Conservation (phyloP, 2,888 invertebrate species). For the Perizoma affinitatum region DNA sequence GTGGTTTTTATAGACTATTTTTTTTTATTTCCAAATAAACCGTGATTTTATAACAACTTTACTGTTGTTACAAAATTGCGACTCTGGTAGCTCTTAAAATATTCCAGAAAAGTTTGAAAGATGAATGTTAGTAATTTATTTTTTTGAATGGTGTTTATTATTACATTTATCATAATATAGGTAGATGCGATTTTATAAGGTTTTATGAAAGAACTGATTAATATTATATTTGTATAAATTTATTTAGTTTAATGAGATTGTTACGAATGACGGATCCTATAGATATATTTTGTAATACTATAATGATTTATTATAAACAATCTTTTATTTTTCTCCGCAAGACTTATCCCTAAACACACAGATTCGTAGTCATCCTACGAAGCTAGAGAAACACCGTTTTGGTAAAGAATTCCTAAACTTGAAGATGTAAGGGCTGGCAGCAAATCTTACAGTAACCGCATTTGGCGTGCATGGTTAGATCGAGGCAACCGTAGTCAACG, state of each 20-base stretch:
- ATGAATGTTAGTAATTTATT: constrained; percentile 58
- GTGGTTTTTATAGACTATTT: background rate
- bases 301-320: constrained; percentile 26
- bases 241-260: constrained; percentile 43
- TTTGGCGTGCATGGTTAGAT: too few relatives aligned
- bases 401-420: too few relatives aligned
- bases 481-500: too few relatives aligned
- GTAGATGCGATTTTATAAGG: constrained; percentile 12
- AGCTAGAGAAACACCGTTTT: too few relatives aligned
- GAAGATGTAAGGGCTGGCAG: too few relatives aligned
- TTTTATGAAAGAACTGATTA: constrained; percentile 63
- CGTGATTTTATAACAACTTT: constrained; percentile 5
- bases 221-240: constrained; percentile 34
- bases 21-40: background rate
- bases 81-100: constrained; percentile 13
- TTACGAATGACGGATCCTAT: constrained; percentile 47
- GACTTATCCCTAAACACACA: too few relatives aligned
- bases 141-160: constrained; percentile 30
- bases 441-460: too few relatives aligned
- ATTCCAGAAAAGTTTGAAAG: constrained; percentile 27
- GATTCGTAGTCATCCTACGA: too few relatives aligned
- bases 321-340: constrained; percentile 9
- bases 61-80: constrained; percentile 20
- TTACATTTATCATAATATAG: constrained; percentile 8
- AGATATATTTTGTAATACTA: constrained; percentile 40